phyloP scores from a whole-genome alignment of 2,888 invertebrate species.

The Rhagonycha lutea region DNA sequence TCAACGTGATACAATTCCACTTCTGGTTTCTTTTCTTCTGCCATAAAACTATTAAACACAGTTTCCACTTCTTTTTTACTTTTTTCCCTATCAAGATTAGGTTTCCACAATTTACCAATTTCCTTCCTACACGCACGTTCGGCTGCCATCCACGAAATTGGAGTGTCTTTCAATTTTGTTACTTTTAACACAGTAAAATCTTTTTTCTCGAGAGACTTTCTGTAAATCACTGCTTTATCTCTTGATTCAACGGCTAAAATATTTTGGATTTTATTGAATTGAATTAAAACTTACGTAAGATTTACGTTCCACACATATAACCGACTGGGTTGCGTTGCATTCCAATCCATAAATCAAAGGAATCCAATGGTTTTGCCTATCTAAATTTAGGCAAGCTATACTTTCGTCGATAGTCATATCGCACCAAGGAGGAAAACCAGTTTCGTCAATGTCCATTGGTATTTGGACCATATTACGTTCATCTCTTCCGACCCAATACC shows the following conservation, averaged over 20 bases:
- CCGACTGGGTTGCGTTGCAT: conserved; percentile 59
- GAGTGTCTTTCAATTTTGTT: neutral
- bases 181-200: neutral
- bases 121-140: neutral
- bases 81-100: neutral
- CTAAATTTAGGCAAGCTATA: conserved; percentile 58
- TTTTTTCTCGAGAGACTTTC: neutral
- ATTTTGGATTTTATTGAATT: neutral
- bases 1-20: neutral
- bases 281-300: neutral
- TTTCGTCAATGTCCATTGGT: neutral
- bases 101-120: conserved; percentile 1
- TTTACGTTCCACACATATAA: conserved; percentile 53
- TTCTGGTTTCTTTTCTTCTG: neutral
- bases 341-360: conserved; percentile 59
- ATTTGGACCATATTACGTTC: conserved; percentile 7
- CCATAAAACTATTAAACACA: neutral
- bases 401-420: conserved; percentile 56
- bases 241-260: neutral
- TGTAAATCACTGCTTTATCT: neutral
- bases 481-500: conserved; percentile 20
- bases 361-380: conserved; percentile 57
- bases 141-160: conserved; percentile 5
- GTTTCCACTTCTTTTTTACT: neutral
- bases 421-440: conserved; percentile 58